Evolutionary conservation across 2,888 invertebrate genomes (phyloP), one percentile per base, ranked within the genome.

Genomic region (Drepana falcataria): DNA sequence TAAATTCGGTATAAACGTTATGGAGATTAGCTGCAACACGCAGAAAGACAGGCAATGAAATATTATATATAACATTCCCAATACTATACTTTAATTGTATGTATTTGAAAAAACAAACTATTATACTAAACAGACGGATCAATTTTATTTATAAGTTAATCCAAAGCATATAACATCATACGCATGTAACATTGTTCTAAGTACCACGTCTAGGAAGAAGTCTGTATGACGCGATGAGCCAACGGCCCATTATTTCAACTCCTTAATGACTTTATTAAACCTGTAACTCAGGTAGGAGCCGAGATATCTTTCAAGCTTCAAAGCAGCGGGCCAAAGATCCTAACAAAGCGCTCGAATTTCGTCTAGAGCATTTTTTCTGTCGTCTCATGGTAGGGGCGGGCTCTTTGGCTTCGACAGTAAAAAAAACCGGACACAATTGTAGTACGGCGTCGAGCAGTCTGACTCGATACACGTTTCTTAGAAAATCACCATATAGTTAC

Each of bases 381-480:
- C 71, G 71, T 71, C 78, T 78, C 71, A 73, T 72, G 77, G 71
- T 70, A 74, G 76, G 78, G 73, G 81, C 83, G 76, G 37, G 37
- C 71, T 75, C 74, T 71, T 75, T 73, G 76, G 78, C 76, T 79
- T 73, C 68, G 64, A 73, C 59, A 64, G 71, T 71, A 73, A 79
- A 75, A 83, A 80, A 87, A 87, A 77, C 74, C 69, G 68, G 76
- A 73, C 68, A 67, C 85, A 76, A 85, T 89, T 89, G 88, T 89
- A 75, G 69, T 75, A 65, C 69, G 83, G 89, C 90, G 90, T 80
- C 90, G 87, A 78, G 88, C 90, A 77, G 90, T 90, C 90, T 90
- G 88, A 78, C 70, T 60, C 76, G 72, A 64, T 77, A 77, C 79
- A 72, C 72, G 79, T 68, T 89, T 88, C 88, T 83, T 59, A 84